A percentile compares a stretch with the other conserved stretches of the same genome.
These are phyloP conservation scores for Andrena hattorfiana DNA, from an alignment of 2,888 invertebrate species.

Conservation along the genomic window DNA sequence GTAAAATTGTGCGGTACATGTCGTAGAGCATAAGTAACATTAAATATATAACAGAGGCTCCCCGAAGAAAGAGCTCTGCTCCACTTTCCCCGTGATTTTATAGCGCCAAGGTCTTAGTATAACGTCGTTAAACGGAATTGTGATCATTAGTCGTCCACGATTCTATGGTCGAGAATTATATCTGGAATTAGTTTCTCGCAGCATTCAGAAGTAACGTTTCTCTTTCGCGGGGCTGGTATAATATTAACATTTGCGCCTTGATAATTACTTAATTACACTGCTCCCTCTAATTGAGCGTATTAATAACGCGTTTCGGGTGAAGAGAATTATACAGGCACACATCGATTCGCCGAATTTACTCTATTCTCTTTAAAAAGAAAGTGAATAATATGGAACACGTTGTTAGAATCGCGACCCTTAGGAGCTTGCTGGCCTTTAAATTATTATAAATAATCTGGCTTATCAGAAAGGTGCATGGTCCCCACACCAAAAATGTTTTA, in stretches of 20 bases:
- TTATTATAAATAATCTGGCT: no score
- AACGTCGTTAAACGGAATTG: constrained; percentile 6
- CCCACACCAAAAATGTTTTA: no score
- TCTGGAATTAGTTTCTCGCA: neutral
- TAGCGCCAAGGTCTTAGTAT: constrained; percentile 1
- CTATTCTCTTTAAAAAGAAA: no score
- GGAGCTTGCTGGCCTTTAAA: no score
- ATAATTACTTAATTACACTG: neutral
- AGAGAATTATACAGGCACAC: no score
- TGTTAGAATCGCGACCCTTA: no score
- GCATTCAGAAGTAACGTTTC: constrained; percentile 3
- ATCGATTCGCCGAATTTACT: no score
- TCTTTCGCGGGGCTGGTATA: neutral
- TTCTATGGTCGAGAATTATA: constrained; percentile 6
- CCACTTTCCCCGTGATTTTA: neutral
- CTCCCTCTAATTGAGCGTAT: no score
- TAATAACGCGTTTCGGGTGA: no score
- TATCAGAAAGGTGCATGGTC: no score
- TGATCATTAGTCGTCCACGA: constrained; percentile 2
- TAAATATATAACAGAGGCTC: neutral
- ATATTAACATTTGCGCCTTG: neutral
- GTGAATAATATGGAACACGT: no score
- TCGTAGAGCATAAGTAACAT: neutral
- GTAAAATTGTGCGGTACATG: neutral
- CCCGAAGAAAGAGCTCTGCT: neutral